A percentile compares a stretch with the other conserved stretches of the same genome.
phyloP scores from a whole-genome alignment of 2,888 invertebrate species.

The Alcis repandata region DNA sequence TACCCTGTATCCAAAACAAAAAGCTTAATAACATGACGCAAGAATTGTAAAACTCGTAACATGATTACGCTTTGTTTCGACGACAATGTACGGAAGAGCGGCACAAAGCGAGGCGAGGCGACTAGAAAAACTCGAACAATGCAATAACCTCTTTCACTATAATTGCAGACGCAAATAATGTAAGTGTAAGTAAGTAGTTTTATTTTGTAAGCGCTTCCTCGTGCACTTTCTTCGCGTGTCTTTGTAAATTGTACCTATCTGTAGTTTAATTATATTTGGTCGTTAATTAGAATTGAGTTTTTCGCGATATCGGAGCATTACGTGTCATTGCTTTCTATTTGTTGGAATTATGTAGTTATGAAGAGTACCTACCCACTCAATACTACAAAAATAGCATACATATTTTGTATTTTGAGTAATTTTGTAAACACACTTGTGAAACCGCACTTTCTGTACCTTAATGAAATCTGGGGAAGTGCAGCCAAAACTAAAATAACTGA shows the following conservation, averaged over 20 bases:
- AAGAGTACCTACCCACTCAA: no score
- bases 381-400: no score
- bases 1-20: slow-evolving; percentile 29
- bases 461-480: no score
- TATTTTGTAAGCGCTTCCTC: slow-evolving; percentile 79
- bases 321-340: slow-evolving; percentile 10
- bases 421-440: no score
- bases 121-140: slow-evolving; percentile 69
- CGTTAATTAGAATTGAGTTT: slow-evolving; percentile 37
- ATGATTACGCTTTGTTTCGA: slow-evolving; percentile 49
- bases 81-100: slow-evolving; percentile 77
- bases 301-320: slow-evolving; percentile 23
- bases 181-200: slow-evolving; percentile 58
- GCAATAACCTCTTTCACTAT: slow-evolving; percentile 74
- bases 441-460: no score
- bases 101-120: slow-evolving; percentile 57
- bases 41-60: slow-evolving; percentile 37
- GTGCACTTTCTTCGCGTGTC: slow-evolving; percentile 63
- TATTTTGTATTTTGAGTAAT: no score
- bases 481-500: no score
- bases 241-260: slow-evolving; percentile 43
- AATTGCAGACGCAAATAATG: slow-evolving; percentile 68
- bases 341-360: neutral
- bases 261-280: slow-evolving; percentile 34
- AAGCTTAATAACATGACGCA: slow-evolving; percentile 46